Evolutionary conservation across 2,888 invertebrate genomes (phyloP).

Genomic region (Dexiosoma caninum): DNA sequence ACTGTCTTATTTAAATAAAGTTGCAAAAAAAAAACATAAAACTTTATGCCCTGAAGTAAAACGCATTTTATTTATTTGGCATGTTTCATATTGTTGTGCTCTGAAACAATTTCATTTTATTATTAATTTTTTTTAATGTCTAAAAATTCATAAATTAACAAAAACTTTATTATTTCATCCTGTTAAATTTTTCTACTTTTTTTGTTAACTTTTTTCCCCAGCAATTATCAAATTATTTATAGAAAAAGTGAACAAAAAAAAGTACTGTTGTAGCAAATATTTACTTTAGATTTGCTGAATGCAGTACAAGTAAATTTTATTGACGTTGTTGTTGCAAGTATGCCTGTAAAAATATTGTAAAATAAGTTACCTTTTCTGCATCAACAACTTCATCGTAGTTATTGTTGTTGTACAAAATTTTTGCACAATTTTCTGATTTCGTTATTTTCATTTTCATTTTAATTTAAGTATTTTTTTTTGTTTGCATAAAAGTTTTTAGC

Average conservation of each 20-base stretch:
- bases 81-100: neutral
- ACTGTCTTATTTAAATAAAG: neutral
- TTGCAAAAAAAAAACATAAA: neutral
- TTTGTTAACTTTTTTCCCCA: neutral
- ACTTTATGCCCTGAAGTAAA: conserved; percentile 12
- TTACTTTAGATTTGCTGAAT: conserved; percentile 29
- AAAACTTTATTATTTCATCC: conserved; percentile 32
- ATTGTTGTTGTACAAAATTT: conserved; percentile 21
- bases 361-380: conserved; percentile 30
- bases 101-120: neutral
- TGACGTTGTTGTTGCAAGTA: neutral
- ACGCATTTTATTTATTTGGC: conserved; percentile 7
- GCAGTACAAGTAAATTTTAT: neutral
- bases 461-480: neutral
- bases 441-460: too few species aligned
- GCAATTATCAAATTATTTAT: conserved; percentile 40
- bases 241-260: neutral
- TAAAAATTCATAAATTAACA: conserved; percentile 30
- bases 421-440: neutral
- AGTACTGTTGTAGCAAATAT: conserved; percentile 6
- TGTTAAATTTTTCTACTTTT: too few species aligned
- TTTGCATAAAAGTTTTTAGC: neutral
- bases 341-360: conserved; percentile 3
- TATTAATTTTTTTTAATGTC: neutral
- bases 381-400: conserved; percentile 1